These are phyloP conservation scores for Sycophaga agraensis DNA, from an alignment of 1,140 invertebrate genomes.

Conservation along the genomic window DNA sequence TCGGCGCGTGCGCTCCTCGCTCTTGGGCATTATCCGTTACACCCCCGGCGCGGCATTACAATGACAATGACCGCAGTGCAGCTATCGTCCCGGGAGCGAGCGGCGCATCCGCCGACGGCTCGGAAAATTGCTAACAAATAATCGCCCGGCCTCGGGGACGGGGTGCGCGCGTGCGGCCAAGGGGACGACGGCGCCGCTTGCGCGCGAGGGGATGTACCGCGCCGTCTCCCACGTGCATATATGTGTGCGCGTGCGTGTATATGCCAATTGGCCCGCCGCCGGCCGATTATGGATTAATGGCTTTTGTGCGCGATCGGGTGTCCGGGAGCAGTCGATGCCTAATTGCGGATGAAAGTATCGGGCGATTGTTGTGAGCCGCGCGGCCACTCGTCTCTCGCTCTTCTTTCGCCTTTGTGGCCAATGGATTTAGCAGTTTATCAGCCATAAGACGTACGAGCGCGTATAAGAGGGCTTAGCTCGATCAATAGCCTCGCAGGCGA, in stretches of 20 bases:
- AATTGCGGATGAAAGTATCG: slow-evolving; percentile 13
- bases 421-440: too few relatives aligned
- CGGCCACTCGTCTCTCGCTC: too few relatives aligned
- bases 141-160: slow-evolving; percentile 17
- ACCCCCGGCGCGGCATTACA: slow-evolving; percentile 43
- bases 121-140: slow-evolving; percentile 54
- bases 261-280: neutral
- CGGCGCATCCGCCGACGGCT: slow-evolving; percentile 38
- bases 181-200: neutral
- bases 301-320: neutral
- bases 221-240: too few relatives aligned
- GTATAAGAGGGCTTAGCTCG: too few relatives aligned
- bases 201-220: neutral
- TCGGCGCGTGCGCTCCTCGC: slow-evolving; percentile 33
- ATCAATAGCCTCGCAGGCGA: too few relatives aligned
- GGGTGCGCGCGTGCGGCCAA: neutral
- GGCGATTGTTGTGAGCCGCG: too few relatives aligned
- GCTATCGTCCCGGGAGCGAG: slow-evolving; percentile 4
- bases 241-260: neutral
- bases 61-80: slow-evolving; percentile 51
- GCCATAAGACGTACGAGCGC: too few relatives aligned
- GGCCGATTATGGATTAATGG: slow-evolving; percentile 19
- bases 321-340: neutral
- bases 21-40: slow-evolving; percentile 37
- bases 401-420: too few relatives aligned